These are phyloP conservation scores for Anthopleura sola DNA, from an alignment of 64 coral and sea anemone genomes.

Conservation along the genomic window DNA sequence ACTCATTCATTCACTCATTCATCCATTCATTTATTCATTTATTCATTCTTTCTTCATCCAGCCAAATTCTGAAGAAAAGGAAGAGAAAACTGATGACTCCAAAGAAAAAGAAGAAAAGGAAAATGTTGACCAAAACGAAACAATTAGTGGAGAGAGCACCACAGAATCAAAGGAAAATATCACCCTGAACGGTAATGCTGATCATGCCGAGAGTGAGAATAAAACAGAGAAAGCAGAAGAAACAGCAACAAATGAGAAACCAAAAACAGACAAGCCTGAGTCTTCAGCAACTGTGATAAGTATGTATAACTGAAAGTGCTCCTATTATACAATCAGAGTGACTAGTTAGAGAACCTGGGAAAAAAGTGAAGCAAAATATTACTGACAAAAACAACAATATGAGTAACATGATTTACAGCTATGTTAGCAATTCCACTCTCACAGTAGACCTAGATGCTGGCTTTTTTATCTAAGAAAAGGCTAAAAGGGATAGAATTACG, in stretches of 20 bases:
- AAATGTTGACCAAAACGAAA: not conserved
- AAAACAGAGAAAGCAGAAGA: conserved; percentile 12
- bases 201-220: conserved; percentile 2
- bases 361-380: no score
- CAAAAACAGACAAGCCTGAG: not conserved
- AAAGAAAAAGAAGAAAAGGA: conserved; percentile 4
- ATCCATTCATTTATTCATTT: not conserved
- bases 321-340: no score
- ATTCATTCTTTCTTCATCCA: not conserved
- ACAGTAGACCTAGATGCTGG: no score
- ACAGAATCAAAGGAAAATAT: not conserved
- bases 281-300: not conserved
- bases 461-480: no score
- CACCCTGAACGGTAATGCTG: conserved; percentile 13
- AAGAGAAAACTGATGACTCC: not conserved
- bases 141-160: not conserved
- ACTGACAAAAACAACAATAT: no score
- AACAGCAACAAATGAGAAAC: not conserved
- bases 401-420: no score
- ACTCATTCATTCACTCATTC: no score
- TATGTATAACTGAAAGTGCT: not conserved
- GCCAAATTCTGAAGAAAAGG: not conserved
- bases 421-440: no score
- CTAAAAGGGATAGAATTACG: no score
- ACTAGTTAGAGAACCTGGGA: no score